A percentile compares a stretch with the other conserved stretches of the same genome.
phyloP scores from a whole-genome alignment of 2,113 vertebrate genomes.

The Ancistrus triradiatus region DNA sequence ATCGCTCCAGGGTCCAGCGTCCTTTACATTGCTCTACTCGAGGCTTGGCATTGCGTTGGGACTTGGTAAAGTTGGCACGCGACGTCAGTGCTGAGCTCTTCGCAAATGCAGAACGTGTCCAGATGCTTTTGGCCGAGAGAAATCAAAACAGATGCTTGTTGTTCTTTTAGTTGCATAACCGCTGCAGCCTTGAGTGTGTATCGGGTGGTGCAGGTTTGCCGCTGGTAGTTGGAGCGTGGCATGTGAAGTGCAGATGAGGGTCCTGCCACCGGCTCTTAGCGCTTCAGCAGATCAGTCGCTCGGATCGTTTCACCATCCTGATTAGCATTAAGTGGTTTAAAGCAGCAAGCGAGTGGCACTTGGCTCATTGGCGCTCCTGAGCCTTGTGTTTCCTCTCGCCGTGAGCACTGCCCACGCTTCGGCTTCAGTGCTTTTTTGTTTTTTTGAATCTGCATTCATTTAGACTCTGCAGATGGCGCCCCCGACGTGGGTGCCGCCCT shows the following conservation, averaged over 20 bases:
- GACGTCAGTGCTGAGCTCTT: too few species aligned
- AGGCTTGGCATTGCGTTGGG: too few species aligned
- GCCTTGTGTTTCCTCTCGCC: neutral
- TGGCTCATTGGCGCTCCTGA: neutral
- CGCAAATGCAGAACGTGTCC: too few species aligned
- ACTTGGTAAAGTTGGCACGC: too few species aligned
- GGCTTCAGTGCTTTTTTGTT: conserved; percentile 40
- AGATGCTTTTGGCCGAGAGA: too few species aligned
- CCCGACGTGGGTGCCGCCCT: conserved; percentile 5
- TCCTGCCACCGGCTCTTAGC: conserved; percentile 18
- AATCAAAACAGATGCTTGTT: too few species aligned
- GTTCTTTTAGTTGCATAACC: neutral
- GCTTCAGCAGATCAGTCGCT: conserved; percentile 31
- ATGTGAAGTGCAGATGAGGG: conserved; percentile 8
- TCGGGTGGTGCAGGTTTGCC: neutral
- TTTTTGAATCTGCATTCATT: conserved; percentile 41
- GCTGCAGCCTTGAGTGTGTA: neutral
- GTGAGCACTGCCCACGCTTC: neutral
- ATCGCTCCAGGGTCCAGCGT: too few species aligned
- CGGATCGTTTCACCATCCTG: conserved; percentile 25
- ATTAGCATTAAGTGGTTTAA: conserved; percentile 24
- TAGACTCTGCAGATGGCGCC: conserved; percentile 41
- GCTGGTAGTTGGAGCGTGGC: neutral
- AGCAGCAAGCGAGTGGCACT: neutral
- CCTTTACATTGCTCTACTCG: too few species aligned